phyloP scores from a whole-genome alignment of 1,140 invertebrate genomes.

The Ditylenchus dipsaci region DNA sequence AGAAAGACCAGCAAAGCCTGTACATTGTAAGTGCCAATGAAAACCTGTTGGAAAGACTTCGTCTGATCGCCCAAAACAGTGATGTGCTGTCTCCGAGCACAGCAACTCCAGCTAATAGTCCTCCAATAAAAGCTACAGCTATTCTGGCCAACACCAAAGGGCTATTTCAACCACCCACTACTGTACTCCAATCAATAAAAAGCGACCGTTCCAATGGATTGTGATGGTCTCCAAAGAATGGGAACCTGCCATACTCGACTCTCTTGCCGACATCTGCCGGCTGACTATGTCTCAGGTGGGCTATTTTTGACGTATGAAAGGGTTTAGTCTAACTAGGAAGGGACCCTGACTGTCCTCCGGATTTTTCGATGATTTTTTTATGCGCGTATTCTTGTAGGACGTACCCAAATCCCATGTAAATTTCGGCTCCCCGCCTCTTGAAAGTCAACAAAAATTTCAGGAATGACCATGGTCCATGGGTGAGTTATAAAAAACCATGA shows the following conservation, averaged over 20 bases:
- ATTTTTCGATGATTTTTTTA: no score
- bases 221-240: conserved; percentile 33
- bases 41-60: conserved; percentile 40
- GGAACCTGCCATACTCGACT: conserved; percentile 24
- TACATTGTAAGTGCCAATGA: conserved; percentile 41
- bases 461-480: no score
- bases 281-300: conserved; percentile 17
- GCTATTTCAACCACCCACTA: neutral
- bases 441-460: no score
- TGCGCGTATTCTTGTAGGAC: no score
- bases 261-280: conserved; percentile 12
- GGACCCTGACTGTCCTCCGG: no score
- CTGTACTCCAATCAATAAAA: neutral
- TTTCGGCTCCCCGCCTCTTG: no score
- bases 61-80: conserved; percentile 28
- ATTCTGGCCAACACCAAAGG: neutral
- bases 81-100: conserved; percentile 5
- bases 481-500: no score
- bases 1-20: neutral
- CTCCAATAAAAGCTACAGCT: neutral
- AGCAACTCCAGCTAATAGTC: neutral
- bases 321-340: no score
- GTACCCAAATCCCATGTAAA: no score
- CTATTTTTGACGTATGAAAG: neutral
- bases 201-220: conserved; percentile 20